Evolutionary conservation across 2,113 vertebrate species (phyloP).

Genomic region (Cyprinodon tularosa): DNA sequence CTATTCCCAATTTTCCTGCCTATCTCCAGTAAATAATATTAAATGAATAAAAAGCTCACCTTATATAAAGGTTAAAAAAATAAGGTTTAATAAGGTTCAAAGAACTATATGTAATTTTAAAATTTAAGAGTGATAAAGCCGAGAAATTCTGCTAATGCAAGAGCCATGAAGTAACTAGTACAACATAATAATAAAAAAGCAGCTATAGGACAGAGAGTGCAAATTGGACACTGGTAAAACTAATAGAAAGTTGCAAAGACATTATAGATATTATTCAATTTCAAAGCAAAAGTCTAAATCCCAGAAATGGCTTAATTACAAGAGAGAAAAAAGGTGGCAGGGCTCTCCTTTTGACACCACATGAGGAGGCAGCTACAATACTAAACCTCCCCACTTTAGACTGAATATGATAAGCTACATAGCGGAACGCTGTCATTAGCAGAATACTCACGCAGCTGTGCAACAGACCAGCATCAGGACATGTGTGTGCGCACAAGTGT

Average conservation of each 20-base stretch:
- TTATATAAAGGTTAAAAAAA: neutral
- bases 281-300: neutral
- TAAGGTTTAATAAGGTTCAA: neutral
- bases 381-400: constrained; percentile 41
- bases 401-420: constrained; percentile 51
- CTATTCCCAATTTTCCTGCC: neutral
- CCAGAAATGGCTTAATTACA: constrained; percentile 2
- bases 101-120: neutral
- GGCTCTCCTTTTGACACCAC: constrained; percentile 29
- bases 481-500: constrained; percentile 5
- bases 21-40: neutral
- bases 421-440: constrained; percentile 59
- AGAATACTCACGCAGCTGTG: constrained; percentile 33
- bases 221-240: neutral
- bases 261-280: neutral
- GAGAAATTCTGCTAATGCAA: too few species aligned
- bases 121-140: too few species aligned
- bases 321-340: constrained; percentile 25
- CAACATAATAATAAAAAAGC: too few species aligned
- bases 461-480: constrained; percentile 9
- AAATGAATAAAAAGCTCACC: neutral
- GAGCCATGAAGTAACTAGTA: too few species aligned
- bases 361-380: constrained; percentile 17
- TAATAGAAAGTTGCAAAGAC: neutral
- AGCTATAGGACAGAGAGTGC: neutral